These are phyloP conservation scores for Dryadula phaetusa DNA, from an alignment of 2,888 invertebrate genomes.

Conservation along the genomic window DNA sequence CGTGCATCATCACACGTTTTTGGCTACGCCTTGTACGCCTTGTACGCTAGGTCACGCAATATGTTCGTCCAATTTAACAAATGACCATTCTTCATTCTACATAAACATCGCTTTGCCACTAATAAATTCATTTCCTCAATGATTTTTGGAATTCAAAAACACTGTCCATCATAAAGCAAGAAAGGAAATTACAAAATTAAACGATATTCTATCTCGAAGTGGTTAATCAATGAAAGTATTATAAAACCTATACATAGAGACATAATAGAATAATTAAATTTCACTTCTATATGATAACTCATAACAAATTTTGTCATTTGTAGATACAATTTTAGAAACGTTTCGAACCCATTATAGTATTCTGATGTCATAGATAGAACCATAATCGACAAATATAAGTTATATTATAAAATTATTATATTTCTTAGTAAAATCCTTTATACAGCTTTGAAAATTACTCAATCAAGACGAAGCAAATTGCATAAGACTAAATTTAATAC, in stretches of 20 bases:
- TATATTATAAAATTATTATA: background rate
- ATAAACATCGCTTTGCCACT: constrained; percentile 39
- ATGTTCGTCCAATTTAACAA: constrained; percentile 68
- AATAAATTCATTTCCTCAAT: constrained; percentile 27
- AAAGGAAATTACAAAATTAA: background rate
- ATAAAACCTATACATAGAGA: background rate
- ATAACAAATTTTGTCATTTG: no score
- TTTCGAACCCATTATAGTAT: no score
- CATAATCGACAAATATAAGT: no score
- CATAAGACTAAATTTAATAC: constrained; percentile 53
- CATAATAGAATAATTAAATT: no score
- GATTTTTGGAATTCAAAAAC: background rate
- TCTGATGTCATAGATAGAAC: no score
- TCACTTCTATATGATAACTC: no score
- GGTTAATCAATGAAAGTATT: background rate
- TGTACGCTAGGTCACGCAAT: constrained; percentile 69
- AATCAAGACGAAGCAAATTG: constrained; percentile 48
- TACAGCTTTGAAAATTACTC: constrained; percentile 11
- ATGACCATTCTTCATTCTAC: constrained; percentile 60
- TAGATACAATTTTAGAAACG: no score
- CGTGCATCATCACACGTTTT: constrained; percentile 62
- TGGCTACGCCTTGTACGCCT: constrained; percentile 74
- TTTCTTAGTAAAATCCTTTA: background rate
- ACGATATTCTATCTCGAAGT: background rate
- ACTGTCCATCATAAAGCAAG: background rate